Conservation (phyloP, 2,113 vertebrate species). For the Alaudala cheleensis region DNA sequence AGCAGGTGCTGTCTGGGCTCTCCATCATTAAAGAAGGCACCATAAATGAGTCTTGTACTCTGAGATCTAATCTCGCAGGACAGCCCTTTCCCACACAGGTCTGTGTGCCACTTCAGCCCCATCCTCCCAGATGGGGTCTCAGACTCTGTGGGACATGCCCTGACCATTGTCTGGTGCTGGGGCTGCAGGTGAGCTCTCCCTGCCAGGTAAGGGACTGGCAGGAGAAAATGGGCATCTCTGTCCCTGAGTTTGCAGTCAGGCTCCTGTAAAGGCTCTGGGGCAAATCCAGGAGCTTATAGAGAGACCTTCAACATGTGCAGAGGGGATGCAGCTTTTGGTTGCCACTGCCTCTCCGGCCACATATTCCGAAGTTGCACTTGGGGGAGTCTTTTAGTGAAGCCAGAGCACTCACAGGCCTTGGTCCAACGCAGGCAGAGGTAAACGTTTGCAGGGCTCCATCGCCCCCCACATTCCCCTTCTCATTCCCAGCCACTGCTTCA, state of each 20-base stretch:
- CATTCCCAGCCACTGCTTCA: not conserved
- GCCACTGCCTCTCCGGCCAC: fast-evolving
- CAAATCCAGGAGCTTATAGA: fast-evolving
- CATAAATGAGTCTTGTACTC: fast-evolving
- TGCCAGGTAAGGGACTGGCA: not conserved
- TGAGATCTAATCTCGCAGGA: not conserved
- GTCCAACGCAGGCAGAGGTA: not conserved
- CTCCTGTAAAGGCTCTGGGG: not conserved
- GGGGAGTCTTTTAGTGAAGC: not conserved
- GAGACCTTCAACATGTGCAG: fast-evolving
- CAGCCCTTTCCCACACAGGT: not conserved
- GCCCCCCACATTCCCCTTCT: too few relatives aligned
- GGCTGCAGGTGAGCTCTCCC: not conserved
- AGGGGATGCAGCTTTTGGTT: too few relatives aligned
- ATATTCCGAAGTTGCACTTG: fast-evolving
- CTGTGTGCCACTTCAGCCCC: not conserved
- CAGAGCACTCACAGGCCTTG: fast-evolving
- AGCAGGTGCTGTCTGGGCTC: not conserved
- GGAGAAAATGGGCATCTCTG: not conserved
- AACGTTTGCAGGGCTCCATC: not conserved
- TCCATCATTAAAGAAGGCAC: not conserved
- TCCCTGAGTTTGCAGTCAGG: not conserved
- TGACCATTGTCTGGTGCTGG: not conserved
- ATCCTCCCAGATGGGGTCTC: fast-evolving
- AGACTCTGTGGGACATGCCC: not conserved